Evolutionary conservation across 2,113 vertebrate species (phyloP), one percentile per base, ranked within the genome.

Genomic region (Cryptotis parvus): DNA sequence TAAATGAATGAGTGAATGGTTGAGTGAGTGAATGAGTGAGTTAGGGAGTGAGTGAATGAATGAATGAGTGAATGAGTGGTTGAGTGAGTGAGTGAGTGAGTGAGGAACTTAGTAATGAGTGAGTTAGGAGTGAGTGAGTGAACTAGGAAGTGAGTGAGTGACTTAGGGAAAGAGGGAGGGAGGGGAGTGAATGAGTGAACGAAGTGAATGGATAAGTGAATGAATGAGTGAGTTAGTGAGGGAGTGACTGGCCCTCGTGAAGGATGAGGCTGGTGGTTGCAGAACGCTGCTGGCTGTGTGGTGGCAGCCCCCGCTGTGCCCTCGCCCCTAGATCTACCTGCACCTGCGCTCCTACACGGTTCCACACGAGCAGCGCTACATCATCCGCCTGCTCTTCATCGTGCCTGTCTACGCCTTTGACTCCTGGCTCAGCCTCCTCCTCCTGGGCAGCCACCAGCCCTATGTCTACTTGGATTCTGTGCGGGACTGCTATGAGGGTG

Each of bases 361-460:
- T 10, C 99, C 99, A 43, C 98, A 98, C 0, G 99, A 99, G 97
- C 99, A 99, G 97, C 99, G 99, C 58, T 99, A 99, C 97, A 98
- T 99, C 97, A 98, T 99, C 93, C 99, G 99, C 86, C 99, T 99
- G 96, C 98, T 99, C 39, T 98, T 99, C 92, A 99, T 99, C 0
- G 99, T 99, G 61, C 99, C 99, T 1, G 95, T 99, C 91, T 99
- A 99, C 0, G 98, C 99, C 95, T 99, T 99, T 0, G 98, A 99
- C 96, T 99, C 99, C 15, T 99, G 99, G 99, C 99, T 99, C 93
- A 99, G 99, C 97, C 98, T 99, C 75, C 98, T 99, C 65, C 98
- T 99, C 94, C 99, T 99, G 69, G 98, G 98, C 91, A 98, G 98
- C 91, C 98, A 98, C 94, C 99, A 99, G 94, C 99, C 99, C 96